Evolutionary conservation across 1,140 invertebrate genomes (phyloP).

Genomic region (Rhopalosiphum maidis): DNA sequence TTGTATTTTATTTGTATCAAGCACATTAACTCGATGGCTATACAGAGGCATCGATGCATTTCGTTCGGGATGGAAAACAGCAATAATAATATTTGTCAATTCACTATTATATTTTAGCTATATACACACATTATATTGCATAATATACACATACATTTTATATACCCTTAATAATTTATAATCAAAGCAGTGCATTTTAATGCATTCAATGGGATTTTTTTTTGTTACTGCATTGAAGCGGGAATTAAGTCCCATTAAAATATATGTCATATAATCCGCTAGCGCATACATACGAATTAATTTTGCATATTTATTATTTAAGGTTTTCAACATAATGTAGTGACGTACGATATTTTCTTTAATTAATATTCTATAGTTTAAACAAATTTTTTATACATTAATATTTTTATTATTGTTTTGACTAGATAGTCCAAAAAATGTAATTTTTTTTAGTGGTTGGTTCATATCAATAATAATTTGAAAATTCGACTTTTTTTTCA

Average conservation of each 20-base stretch:
- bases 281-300: not conserved
- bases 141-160: not conserved
- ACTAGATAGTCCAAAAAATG: not conserved
- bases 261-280: not conserved
- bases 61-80: not conserved
- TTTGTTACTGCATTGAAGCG: not conserved
- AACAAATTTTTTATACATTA: not conserved
- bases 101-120: not conserved
- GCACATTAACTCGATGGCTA: not conserved
- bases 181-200: conserved; percentile 2
- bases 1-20: not conserved
- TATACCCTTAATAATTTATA: not conserved
- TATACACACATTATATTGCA: not conserved
- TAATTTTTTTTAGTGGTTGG: not conserved
- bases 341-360: not conserved
- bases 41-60: not conserved
- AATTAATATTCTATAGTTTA: not conserved
- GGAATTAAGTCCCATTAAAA: not conserved
- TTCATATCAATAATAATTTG: not conserved
- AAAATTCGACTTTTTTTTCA: not conserved
- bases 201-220: not conserved
- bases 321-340: not conserved
- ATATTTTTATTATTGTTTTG: not conserved
- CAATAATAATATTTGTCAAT: conserved; percentile 13
- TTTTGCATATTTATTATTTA: conserved; percentile 1